These are phyloP conservation scores for Ormyrus labotus DNA, from an alignment of 2,888 invertebrate species.

Conservation along the genomic window DNA sequence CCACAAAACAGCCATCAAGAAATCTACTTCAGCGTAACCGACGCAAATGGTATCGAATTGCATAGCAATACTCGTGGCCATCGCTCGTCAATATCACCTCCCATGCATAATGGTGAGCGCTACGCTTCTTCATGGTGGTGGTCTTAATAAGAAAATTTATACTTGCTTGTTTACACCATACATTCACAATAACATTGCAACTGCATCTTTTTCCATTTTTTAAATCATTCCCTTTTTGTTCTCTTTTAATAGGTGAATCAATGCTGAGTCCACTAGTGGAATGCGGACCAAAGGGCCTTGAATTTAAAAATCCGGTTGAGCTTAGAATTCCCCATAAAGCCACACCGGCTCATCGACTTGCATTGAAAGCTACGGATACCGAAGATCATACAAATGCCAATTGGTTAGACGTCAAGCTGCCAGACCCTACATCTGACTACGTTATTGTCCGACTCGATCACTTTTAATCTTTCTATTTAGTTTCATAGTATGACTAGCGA, in stretches of 20 bases:
- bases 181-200: constrained; percentile 5
- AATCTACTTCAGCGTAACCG: constrained; percentile 93
- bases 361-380: constrained; percentile 88
- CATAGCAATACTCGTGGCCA: constrained; percentile 73
- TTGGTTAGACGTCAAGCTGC: constrained; percentile 90
- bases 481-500: constrained; percentile 18
- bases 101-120: constrained; percentile 71
- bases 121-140: constrained; percentile 55
- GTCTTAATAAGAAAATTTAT: constrained; percentile 17
- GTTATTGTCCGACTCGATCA: constrained; percentile 95
- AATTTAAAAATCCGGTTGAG: constrained; percentile 92
- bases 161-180: constrained; percentile 6
- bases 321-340: constrained; percentile 92
- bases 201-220: background rate
- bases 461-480: constrained; percentile 78
- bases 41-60: constrained; percentile 88
- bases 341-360: constrained; percentile 85
- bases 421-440: constrained; percentile 89
- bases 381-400: constrained; percentile 90
- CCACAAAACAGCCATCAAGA: constrained; percentile 89
- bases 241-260: constrained; percentile 85
- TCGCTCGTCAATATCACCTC: constrained; percentile 70
- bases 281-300: constrained; percentile 96
- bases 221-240: background rate
- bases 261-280: constrained; percentile 95